phyloP scores from a whole-genome alignment of 2,797 vertebrate genomes.

The Lutra lutra region DNA sequence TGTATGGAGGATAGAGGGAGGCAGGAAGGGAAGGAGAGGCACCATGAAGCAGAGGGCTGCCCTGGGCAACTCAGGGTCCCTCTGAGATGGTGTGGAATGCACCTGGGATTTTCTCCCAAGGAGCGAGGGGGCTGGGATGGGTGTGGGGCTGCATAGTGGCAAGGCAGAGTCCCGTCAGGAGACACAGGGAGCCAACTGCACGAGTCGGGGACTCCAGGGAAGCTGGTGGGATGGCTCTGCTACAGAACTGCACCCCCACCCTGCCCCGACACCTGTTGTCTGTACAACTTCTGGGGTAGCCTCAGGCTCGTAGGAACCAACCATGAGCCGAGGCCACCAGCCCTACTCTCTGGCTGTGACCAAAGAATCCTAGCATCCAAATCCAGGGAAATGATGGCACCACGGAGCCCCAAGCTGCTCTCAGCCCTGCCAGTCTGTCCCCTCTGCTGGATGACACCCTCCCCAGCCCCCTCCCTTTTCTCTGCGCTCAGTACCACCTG shows the following conservation, averaged over 20 bases:
- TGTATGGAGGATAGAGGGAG: background rate
- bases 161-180: background rate
- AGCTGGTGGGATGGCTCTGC: background rate
- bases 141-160: background rate
- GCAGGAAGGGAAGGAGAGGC: background rate
- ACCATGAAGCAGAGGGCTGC: background rate
- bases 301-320: background rate
- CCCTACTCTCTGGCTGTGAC: background rate
- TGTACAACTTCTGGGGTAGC: background rate
- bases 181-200: background rate
- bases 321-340: background rate
- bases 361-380: background rate
- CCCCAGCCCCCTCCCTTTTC: fast-evolving
- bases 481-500: background rate
- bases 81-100: background rate
- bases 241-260: too few species aligned
- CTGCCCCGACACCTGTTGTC: fast-evolving
- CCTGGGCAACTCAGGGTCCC: background rate
- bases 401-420: fast-evolving
- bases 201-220: fast-evolving
- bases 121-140: background rate
- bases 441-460: background rate
- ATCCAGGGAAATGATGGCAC: background rate
- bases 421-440: background rate
- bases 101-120: background rate